These are phyloP conservation scores for Heliocidaris erythrogramma DNA, from an alignment of 35 echinoderm and acorn worm species.

Conservation along the genomic window DNA sequence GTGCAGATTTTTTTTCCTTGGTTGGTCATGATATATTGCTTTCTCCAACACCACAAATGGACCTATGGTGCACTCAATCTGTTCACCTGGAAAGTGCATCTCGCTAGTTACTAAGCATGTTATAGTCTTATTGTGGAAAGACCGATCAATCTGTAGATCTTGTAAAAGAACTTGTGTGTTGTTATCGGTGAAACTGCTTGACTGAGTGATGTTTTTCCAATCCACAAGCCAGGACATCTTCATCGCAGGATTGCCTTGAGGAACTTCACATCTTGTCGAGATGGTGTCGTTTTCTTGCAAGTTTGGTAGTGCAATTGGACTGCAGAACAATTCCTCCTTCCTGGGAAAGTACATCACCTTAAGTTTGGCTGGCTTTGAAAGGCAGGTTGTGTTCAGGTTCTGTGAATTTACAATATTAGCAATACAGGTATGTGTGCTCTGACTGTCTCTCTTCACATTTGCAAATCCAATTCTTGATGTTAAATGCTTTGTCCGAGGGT, in stretches of 20 bases:
- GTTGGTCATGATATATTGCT: background rate
- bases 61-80: background rate
- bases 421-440: background rate
- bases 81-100: background rate
- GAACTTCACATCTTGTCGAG: background rate
- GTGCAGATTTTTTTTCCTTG: background rate
- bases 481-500: background rate
- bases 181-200: background rate
- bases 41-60: background rate
- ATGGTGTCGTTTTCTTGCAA: background rate
- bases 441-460: background rate
- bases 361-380: background rate
- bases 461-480: conserved; percentile 9
- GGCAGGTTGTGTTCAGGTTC: background rate
- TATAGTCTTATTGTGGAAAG: conserved; percentile 1
- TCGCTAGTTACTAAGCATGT: background rate
- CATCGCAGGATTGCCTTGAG: background rate
- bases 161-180: background rate
- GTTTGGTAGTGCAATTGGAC: background rate
- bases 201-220: background rate
- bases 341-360: background rate
- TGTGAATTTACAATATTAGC: background rate
- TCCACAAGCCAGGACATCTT: background rate
- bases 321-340: background rate
- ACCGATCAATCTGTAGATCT: background rate